Evolutionary conservation across 2,888 invertebrate species (phyloP).

Genomic region (Eumacrocentrus americanus): DNA sequence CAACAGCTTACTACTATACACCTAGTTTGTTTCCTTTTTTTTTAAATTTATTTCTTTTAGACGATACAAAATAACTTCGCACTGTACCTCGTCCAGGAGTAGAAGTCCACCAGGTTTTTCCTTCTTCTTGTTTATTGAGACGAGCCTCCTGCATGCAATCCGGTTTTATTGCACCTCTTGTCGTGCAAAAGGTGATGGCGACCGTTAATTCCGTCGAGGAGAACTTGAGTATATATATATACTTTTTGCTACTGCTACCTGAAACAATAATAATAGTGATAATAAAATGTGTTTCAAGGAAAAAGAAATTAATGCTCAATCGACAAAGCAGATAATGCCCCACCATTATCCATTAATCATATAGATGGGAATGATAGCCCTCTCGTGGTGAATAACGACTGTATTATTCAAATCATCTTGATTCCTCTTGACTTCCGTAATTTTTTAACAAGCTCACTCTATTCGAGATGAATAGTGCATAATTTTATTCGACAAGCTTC

Average conservation of each 20-base stretch:
- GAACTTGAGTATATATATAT: slow-evolving; percentile 26
- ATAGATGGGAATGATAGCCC: slow-evolving; percentile 22
- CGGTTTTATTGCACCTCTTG: slow-evolving; percentile 40
- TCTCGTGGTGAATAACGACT: slow-evolving; percentile 41
- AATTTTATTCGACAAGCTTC: not conserved
- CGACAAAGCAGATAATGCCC: not conserved
- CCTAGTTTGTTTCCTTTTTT: slow-evolving; percentile 14
- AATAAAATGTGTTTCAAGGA: not conserved
- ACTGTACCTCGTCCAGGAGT: not conserved
- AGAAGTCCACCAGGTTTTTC: not conserved
- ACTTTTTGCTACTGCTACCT: not conserved
- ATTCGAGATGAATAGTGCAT: not conserved
- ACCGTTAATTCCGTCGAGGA: slow-evolving; percentile 11
- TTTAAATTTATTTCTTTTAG: not conserved
- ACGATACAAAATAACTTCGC: slow-evolving; percentile 11
- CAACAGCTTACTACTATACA: slow-evolving; percentile 12
- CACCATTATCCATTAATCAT: slow-evolving; percentile 29
- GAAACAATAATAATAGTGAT: not conserved
- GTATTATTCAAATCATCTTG: slow-evolving; percentile 44
- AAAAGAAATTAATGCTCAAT: not conserved
- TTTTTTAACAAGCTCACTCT: slow-evolving; percentile 31
- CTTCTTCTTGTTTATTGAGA: slow-evolving; percentile 16
- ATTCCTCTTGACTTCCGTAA: slow-evolving; percentile 36
- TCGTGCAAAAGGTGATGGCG: slow-evolving; percentile 12
- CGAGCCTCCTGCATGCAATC: slow-evolving; percentile 35